Base-by-base conservation (phyloP, 1,140 invertebrate species). In the Stegodyphus mimosarum region DNA sequence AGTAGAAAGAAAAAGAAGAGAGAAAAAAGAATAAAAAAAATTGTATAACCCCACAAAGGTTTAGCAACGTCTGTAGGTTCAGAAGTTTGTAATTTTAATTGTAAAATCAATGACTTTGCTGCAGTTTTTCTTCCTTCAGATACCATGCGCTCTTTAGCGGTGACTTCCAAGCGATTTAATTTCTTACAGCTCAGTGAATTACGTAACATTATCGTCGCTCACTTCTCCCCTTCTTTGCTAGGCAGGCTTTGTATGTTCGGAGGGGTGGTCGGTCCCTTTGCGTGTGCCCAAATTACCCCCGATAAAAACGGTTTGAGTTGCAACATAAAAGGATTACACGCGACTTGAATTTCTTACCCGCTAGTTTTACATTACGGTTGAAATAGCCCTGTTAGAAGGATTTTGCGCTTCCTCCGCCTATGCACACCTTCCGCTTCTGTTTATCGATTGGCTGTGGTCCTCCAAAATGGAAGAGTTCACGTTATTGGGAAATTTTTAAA, bases 301-400 rank as follows among this genome's bases (percentile, higher is more conserved):
- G 81, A 83, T 83, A 83, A 83, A 83, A 83, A 83, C 71, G 49
- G 63, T 67, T 83, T 69, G 81, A 69, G 73, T 83, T 53, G 72
- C 60, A 83, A 83, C 81, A 83, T 83, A 75, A 83, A 83, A 83
- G 81, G 79, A 83, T 74, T 76, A 83, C 73, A 74, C 81, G 81
- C 49, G 63, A 74, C 63, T n/a, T 55, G 63, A 60, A 70, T 83
- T 83, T 83, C 73, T 75, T 9, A 10, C 9, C 55, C 55, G 9
- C 55, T 60, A 60, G 55, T 60, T 60, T 15, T 9, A 15, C 55
- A 60, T 9, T 60, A 60, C 15, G 55, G 9, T 15, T 67, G 64
- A n/a, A 67, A 67, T n/a, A 18, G 7, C n/a, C 64, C 55, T 15
- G 55, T 60, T 60, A 11, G 33, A 33, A 33, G 33, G 33, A 33